Base-by-base conservation (phyloP, 2,888 invertebrate genomes). In the Ephialtes manifestator region DNA sequence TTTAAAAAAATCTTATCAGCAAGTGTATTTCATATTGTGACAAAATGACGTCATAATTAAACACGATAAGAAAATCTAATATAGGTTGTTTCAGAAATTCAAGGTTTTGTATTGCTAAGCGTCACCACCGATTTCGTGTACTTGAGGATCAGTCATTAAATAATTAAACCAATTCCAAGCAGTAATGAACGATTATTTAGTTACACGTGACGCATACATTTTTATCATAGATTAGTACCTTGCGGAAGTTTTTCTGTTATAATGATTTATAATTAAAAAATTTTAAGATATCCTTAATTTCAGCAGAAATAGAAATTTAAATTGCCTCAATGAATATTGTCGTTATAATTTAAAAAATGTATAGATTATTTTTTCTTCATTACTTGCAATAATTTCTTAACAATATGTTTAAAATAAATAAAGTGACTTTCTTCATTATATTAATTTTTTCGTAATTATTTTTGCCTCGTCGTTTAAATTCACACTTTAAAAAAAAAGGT, bases 1-100 rank as follows among this genome's bases (percentile, higher is more conserved):
- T 53, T 63, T 79, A 8, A 79, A 79, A 79, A 28, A 71, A 20
- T 71, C 71, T 71, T 71, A 79, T 79, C 79, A 63, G 15, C 58
- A 13, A 10, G 8, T 13, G 39, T 77, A 67, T 28, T 28, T 39
- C 24, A 63, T n/a, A 51, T 51, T 46, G 13, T 5, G 60, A 75
- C 60, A 31, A 11, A 5, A 60, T n/a, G 24, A 51, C 70, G 70
- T 53, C 35, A 51, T n/a, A 7, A 18, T 63, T n/a, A 15, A 3
- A 18, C 39, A 39, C 18, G 35, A n/a, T 18, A 31, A 4, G n/a
- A 4, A 58, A 15, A 58, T 28, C 24, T 15, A 31, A 58, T 58
- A 31, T 58, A 13, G 4, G 3, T 58, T 28, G 5, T n/a, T 63
- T 11, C 13, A n/a, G 3, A 5, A 39, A 63, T 39, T 39, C 63